A percentile compares a stretch with the other conserved stretches of the same genome.
Evolutionary conservation across 2,797 vertebrate genomes (phyloP).

Genomic region (Hybognathus amarus): DNA sequence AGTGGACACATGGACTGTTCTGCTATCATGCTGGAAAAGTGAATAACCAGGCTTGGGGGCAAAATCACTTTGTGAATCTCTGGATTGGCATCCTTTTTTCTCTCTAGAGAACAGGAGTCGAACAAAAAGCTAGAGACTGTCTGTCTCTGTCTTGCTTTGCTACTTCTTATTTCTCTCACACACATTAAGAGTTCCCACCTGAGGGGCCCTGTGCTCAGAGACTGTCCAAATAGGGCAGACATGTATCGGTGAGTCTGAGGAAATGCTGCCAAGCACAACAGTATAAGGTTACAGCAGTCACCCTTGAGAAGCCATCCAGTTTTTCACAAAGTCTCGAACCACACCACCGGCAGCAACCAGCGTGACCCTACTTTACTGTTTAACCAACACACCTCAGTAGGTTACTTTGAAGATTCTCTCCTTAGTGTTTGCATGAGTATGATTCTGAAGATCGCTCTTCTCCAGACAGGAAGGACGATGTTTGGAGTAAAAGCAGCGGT

Average conservation of each 20-base stretch:
- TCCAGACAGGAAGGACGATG: conserved; percentile 55
- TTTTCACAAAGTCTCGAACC: conserved; percentile 9
- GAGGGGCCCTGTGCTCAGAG: conserved; percentile 18
- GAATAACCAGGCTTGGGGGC: conserved; percentile 9
- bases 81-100: neutral
- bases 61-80: neutral
- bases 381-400: conserved; percentile 19
- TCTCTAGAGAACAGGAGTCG: neutral
- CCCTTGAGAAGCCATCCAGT: conserved; percentile 1
- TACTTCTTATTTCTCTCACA: conserved; percentile 1
- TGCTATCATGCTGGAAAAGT: neutral
- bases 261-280: conserved; percentile 47
- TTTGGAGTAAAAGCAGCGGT: conserved; percentile 46
- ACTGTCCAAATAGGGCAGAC: conserved; percentile 37
- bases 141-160: conserved; percentile 1
- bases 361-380: neutral
- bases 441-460: conserved; percentile 30
- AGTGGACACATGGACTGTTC: neutral
- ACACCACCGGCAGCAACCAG: conserved; percentile 23
- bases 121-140: neutral
- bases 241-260: conserved; percentile 6
- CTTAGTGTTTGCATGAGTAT: neutral
- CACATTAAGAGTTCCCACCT: conserved; percentile 25
- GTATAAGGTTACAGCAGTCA: conserved; percentile 40
- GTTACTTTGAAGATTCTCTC: conserved; percentile 14